These are phyloP conservation scores for Eupithecia pulchellata DNA, from an alignment of 2,888 invertebrate genomes.

Conservation along the genomic window DNA sequence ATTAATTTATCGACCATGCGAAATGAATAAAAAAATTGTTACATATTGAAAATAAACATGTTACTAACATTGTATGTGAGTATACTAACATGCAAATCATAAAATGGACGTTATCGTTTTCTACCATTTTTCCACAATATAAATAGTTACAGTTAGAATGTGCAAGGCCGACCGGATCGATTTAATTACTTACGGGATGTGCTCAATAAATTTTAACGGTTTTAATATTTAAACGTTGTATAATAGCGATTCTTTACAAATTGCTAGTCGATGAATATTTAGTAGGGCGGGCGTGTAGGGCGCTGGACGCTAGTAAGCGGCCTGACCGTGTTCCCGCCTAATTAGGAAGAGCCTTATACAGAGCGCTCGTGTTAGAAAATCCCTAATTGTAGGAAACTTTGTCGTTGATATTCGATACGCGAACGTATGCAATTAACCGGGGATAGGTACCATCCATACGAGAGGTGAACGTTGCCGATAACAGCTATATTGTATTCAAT, in stretches of 20 bases:
- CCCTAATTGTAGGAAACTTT: conserved; percentile 76
- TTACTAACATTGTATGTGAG: not conserved
- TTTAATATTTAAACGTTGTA: conserved; percentile 59
- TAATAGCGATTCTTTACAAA: conserved; percentile 71
- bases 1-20: conserved; percentile 2
- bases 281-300: conserved; percentile 61
- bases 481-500: conserved; percentile 29
- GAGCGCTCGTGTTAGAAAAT: conserved; percentile 73
- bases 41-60: not conserved
- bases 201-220: conserved; percentile 68
- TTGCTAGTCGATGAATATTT: conserved; percentile 76
- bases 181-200: conserved; percentile 68
- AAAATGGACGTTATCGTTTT: not conserved
- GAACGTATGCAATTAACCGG: conserved; percentile 69
- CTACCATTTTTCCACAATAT: conserved; percentile 1
- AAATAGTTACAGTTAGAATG: conserved; percentile 58
- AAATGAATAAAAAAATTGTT: not conserved
- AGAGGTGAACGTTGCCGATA: conserved; percentile 46
- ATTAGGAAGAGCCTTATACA: conserved; percentile 75
- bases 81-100: not conserved
- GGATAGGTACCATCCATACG: conserved; percentile 51
- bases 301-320: conserved; percentile 48
- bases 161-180: conserved; percentile 62
- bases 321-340: conserved; percentile 69
- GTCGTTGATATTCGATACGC: conserved; percentile 73